These are phyloP conservation scores for Pogoniulus pusillus DNA, from an alignment of 2,797 vertebrate species.

Conservation along the genomic window DNA sequence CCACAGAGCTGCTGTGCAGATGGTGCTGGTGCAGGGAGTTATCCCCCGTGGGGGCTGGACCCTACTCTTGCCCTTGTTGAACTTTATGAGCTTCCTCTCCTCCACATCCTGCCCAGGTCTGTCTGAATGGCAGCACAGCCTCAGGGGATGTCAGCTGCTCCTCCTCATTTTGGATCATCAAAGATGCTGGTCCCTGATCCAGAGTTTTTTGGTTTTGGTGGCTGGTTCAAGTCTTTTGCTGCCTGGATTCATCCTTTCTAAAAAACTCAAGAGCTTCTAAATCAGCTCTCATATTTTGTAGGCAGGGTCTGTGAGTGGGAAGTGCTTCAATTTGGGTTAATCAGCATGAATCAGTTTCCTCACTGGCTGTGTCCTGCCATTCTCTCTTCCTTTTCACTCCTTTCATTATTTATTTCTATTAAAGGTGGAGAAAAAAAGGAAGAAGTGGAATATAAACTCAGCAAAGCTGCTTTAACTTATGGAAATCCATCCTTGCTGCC, in stretches of 20 bases:
- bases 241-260: neutral
- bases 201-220: neutral
- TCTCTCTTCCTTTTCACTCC: neutral
- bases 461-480: neutral
- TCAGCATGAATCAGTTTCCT: neutral
- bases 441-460: neutral
- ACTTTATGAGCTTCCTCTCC: too few relatives aligned
- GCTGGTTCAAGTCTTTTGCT: neutral
- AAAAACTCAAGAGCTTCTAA: neutral
- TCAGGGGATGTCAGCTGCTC: too few relatives aligned
- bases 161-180: too few relatives aligned
- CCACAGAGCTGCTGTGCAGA: too few relatives aligned
- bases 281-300: neutral
- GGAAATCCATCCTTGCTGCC: neutral
- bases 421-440: rapidly evolving
- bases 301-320: neutral
- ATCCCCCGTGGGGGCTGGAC: too few relatives aligned
- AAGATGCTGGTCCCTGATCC: neutral
- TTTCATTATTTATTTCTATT: neutral
- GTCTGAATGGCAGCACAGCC: too few relatives aligned
- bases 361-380: neutral
- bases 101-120: too few relatives aligned
- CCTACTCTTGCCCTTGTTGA: too few relatives aligned
- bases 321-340: neutral
- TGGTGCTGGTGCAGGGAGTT: too few relatives aligned